Evolutionary conservation across 2,797 vertebrate genomes (phyloP).

Genomic region (Phoxinus dragarum): DNA sequence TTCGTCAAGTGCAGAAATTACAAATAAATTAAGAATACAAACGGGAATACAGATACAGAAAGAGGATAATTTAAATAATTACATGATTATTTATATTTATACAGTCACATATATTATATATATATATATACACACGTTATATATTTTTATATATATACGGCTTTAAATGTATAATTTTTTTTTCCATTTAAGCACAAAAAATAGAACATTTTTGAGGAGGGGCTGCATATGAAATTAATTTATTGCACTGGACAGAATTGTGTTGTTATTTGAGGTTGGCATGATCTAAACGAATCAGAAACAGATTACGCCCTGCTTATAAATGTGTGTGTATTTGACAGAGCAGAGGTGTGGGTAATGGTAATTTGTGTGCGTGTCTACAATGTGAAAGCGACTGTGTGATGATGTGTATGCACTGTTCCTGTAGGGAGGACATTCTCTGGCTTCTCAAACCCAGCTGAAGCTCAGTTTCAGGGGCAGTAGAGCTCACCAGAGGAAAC

Average conservation of each 20-base stretch:
- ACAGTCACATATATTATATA: too few species aligned
- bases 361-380: conserved; percentile 45
- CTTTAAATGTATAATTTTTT: too few species aligned
- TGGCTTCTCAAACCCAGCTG: conserved; percentile 59
- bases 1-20: neutral
- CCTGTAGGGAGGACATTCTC: conserved; percentile 59
- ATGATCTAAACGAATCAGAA: neutral
- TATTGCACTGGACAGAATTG: neutral
- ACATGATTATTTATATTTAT: neutral
- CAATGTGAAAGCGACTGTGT: conserved; percentile 43
- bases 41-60: neutral
- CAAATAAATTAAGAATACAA: neutral
- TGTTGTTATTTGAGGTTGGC: neutral
- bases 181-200: too few species aligned
- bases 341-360: conserved; percentile 56
- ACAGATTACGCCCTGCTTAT: neutral
- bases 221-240: neutral
- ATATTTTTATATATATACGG: too few species aligned
- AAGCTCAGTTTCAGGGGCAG: conserved; percentile 64
- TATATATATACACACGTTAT: too few species aligned
- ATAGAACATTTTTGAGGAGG: neutral
- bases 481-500: conserved; percentile 65
- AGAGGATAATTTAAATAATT: neutral
- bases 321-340: conserved; percentile 50
- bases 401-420: conserved; percentile 63